Percentiles rank a stretch among this genome's conserved stretches.
Evolutionary conservation across 2,797 vertebrate genomes (phyloP).

Genomic region (Sebastes cheni): DNA sequence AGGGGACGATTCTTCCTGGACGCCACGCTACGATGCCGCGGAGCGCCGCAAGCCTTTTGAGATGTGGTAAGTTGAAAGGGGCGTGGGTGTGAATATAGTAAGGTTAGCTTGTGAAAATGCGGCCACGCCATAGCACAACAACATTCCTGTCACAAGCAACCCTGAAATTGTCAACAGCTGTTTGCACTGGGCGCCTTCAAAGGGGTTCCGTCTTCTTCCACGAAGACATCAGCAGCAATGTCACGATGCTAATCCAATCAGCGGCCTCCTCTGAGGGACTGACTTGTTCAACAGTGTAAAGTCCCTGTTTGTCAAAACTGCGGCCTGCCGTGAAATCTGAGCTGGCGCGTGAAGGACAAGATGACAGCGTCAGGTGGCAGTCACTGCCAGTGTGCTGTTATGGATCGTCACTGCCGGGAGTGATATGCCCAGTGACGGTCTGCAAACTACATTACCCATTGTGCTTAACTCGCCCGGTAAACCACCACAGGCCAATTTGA

Average conservation of each 20-base stretch:
- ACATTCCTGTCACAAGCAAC: conserved; percentile 31
- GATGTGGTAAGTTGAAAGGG: conserved; percentile 20
- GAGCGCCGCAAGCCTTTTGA: conserved; percentile 31
- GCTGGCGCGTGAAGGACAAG: conserved; percentile 61
- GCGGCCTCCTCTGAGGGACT: conserved; percentile 36
- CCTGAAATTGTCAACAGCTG: conserved; percentile 51
- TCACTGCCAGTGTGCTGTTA: conserved; percentile 22
- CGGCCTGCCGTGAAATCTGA: conserved; percentile 55
- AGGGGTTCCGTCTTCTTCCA: conserved; percentile 17
- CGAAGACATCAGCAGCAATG: conserved; percentile 48
- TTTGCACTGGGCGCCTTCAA: conserved; percentile 43
- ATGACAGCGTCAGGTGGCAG: conserved; percentile 64
- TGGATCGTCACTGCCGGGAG: conserved; percentile 4
- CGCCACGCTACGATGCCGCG: conserved; percentile 5
- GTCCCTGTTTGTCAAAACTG: conserved; percentile 61
- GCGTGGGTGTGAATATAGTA: conserved; percentile 34
- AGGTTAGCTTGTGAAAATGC: conserved; percentile 44
- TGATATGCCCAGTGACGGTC: conserved; percentile 15
- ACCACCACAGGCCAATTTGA: conserved; percentile 24
- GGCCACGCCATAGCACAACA: conserved; percentile 17
- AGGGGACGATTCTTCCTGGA: conserved; percentile 5
- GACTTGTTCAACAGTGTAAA: conserved; percentile 52
- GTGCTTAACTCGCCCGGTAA: conserved; percentile 15
- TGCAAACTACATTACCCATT: conserved; percentile 43
- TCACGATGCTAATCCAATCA: conserved; percentile 62